These are phyloP conservation scores for Alcedo quadribrachys DNA, from an alignment of 2,797 vertebrate species.

Conservation along the genomic window DNA sequence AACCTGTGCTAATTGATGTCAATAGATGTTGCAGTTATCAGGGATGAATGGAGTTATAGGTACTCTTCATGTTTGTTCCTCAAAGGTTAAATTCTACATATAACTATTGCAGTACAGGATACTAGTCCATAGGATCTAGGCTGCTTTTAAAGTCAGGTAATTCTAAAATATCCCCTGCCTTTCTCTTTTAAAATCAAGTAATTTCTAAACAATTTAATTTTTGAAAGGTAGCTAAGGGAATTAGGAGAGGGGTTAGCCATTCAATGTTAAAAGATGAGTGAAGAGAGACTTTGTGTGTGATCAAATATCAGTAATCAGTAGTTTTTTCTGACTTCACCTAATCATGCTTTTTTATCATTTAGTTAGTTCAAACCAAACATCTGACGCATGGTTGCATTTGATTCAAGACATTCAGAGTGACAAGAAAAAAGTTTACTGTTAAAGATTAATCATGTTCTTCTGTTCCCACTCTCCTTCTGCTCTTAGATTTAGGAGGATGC, in stretches of 20 bases:
- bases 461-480: slow-evolving; percentile 69
- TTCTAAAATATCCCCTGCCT: neutral
- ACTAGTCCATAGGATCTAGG: neutral
- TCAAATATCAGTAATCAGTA: neutral
- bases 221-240: neutral
- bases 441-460: slow-evolving; percentile 67
- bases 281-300: neutral
- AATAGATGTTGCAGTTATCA: neutral
- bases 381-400: slow-evolving; percentile 49
- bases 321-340: neutral
- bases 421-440: slow-evolving; percentile 67
- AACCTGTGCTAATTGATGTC: neutral
- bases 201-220: neutral
- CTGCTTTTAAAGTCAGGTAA: neutral
- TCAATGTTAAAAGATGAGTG: neutral
- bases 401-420: slow-evolving; percentile 56
- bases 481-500: slow-evolving; percentile 33
- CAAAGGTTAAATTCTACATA: neutral
- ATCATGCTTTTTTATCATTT: slow-evolving; percentile 22
- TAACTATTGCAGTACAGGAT: neutral
- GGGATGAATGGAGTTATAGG: neutral
- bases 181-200: neutral
- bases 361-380: slow-evolving; percentile 45
- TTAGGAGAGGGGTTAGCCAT: neutral
- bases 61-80: neutral